Percentiles rank a stretch among this genome's conserved stretches.
phyloP scores from a whole-genome alignment of 2,888 invertebrate genomes.

The Euphydryas editha region DNA sequence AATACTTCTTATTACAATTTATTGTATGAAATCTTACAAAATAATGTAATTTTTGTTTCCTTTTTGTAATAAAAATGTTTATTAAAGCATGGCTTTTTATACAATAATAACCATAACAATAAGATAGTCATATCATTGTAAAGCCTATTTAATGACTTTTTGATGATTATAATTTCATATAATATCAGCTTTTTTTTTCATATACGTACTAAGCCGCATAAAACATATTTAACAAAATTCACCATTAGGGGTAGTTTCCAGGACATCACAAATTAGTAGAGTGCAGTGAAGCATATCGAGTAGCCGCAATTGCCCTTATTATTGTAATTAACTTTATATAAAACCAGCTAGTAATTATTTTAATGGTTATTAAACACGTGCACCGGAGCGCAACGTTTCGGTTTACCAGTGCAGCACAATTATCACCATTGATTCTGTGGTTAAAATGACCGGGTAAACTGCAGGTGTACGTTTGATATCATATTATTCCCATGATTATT shows the following conservation, averaged over 20 bases:
- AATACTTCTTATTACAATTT: no score
- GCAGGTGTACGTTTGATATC: constrained; percentile 59
- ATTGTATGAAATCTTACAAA: no score
- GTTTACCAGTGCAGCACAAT: constrained; percentile 63
- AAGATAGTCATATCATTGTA: no score
- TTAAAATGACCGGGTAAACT: constrained; percentile 52
- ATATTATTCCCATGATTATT: constrained; percentile 50
- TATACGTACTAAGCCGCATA: neutral
- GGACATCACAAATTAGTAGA: constrained; percentile 78
- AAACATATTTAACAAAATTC: neutral
- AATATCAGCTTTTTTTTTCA: no score
- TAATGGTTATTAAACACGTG: constrained; percentile 81
- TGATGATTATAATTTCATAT: neutral
- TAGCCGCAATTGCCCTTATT: constrained; percentile 71
- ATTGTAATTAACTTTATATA: constrained; percentile 79
- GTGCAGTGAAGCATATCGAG: constrained; percentile 67
- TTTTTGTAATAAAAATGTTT: no score
- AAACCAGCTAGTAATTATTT: constrained; percentile 76
- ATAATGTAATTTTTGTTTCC: no score
- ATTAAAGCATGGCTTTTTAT: no score
- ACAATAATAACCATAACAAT: no score
- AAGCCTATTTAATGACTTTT: no score
- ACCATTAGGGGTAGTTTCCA: constrained; percentile 51
- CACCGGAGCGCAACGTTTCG: constrained; percentile 65
- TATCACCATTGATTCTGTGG: constrained; percentile 82